Evolutionary conservation across 2,113 vertebrate genomes (phyloP).

Genomic region (Empidonax alnorum): DNA sequence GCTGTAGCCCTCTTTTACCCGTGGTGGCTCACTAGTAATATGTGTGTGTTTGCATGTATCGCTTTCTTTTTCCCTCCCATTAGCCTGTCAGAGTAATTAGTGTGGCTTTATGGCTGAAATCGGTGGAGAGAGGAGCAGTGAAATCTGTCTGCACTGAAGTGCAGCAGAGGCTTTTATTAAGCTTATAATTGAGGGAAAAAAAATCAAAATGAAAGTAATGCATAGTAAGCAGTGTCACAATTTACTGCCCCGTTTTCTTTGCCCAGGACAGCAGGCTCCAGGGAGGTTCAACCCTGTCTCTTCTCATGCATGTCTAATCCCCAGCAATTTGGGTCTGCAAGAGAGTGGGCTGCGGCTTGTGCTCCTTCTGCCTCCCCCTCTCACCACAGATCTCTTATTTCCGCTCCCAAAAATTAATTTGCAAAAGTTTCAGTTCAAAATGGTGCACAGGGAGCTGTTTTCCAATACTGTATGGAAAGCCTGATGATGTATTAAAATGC

Average conservation of each 20-base stretch:
- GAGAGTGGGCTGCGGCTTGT: background rate
- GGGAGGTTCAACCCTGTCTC: background rate
- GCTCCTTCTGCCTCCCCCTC: background rate
- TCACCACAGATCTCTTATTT: rapidly evolving
- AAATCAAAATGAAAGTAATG: background rate
- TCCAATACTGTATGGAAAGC: background rate
- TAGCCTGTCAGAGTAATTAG: conserved; percentile 40
- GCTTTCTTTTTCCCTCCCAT: background rate
- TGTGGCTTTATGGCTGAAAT: background rate
- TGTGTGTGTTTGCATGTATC: background rate
- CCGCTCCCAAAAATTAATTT: background rate
- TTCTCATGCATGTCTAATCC: background rate
- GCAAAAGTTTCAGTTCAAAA: background rate
- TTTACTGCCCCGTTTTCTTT: background rate
- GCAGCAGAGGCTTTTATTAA: conserved; percentile 7
- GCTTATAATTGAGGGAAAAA: background rate
- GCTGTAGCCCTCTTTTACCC: background rate
- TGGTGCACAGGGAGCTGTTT: background rate
- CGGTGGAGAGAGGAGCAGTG: background rate
- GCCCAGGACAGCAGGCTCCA: background rate
- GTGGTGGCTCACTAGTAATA: background rate
- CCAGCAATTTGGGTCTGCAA: background rate
- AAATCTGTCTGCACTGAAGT: background rate
- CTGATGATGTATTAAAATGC: background rate
- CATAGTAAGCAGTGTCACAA: background rate